Conservation (phyloP, 2,888 invertebrate species). For the Entomobrya proxima region DNA sequence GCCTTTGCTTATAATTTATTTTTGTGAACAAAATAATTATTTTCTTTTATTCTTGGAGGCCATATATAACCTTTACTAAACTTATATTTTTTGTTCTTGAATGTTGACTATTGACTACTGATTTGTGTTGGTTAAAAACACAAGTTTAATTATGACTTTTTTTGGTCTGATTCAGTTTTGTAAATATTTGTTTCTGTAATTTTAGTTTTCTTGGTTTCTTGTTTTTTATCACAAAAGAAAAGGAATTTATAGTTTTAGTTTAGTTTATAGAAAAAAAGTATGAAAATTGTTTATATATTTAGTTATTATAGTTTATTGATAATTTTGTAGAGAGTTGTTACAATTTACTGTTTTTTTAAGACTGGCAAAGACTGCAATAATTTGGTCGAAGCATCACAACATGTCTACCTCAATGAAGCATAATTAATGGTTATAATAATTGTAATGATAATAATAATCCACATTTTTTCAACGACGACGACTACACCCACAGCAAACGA, state of each 20-base stretch:
- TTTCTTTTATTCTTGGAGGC: constrained; percentile 16
- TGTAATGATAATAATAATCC: constrained; percentile 7
- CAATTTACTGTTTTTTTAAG: constrained; percentile 59
- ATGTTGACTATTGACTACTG: not conserved
- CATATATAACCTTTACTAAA: not conserved
- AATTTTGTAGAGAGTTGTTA: not conserved
- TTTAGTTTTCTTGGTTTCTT: too few species aligned
- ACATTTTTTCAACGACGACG: not conserved
- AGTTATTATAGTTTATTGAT: not conserved
- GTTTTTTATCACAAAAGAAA: too few species aligned
- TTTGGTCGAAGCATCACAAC: constrained; percentile 72
- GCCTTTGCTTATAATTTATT: too few species aligned
- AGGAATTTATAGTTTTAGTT: too few species aligned
- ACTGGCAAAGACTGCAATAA: constrained; percentile 73
- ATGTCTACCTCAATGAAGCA: constrained; percentile 72
- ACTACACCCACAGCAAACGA: too few species aligned
- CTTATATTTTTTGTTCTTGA: not conserved
- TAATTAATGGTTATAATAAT: not conserved
- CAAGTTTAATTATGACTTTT: too few species aligned
- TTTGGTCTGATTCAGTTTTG: too few species aligned
- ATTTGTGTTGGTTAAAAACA: too few species aligned
- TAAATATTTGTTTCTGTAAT: too few species aligned
- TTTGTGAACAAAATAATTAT: not conserved
- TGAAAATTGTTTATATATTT: too few species aligned
- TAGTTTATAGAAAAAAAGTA: not conserved